Evolutionary conservation across 2,888 invertebrate genomes (phyloP), one percentile per base, ranked within the genome.

Genomic region (Phania funesta): DNA sequence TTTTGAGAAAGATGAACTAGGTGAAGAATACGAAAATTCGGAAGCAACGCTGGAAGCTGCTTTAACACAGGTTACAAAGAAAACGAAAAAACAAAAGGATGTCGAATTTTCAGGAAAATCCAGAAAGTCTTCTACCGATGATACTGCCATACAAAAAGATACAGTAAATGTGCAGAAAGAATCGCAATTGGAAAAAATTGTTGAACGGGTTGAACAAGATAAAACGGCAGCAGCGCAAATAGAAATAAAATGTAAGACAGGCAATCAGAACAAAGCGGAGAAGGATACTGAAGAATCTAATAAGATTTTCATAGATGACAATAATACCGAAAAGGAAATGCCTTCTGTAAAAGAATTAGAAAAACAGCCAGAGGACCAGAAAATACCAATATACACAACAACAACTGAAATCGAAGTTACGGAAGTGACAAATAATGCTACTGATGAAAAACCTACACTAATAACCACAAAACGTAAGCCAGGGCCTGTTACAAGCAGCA

Each of bases 1-100:
- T n/a, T 97, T 98, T 90, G 93, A 93, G 35, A 91, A 93, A 7
- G 93, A 92, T 13, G 97, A 97, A 91, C 90, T 97, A 13, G 97
- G 97, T 84, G 90, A 92, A 71, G 90, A 90, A 65, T 91, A 92
- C 73, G 85, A 87, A 54, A 84, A 89, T 29, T 84, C 86, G 54
- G 87, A 85, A 86, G 90, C 80, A 89, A 89, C 86, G 89, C 90
- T 87, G 81, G 79, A 77, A 90, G 85, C 86, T 77, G 86, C 85
- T 6, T 83, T 85, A 24, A 80, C 78, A 4, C 84, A 80, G 5
- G 88, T 88, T 16, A 85, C 84, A 24, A 71, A 65, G 1, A 29
- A 87, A 85, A 32, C 77, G 50, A 35, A 87, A 85, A 68, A 89
- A 83, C 44, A 85, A 84, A 90, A 85, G 48, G 82, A 85, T 56